phyloP scores from a whole-genome alignment of 1,140 invertebrate species.

The Sarcophaga peregrina region DNA sequence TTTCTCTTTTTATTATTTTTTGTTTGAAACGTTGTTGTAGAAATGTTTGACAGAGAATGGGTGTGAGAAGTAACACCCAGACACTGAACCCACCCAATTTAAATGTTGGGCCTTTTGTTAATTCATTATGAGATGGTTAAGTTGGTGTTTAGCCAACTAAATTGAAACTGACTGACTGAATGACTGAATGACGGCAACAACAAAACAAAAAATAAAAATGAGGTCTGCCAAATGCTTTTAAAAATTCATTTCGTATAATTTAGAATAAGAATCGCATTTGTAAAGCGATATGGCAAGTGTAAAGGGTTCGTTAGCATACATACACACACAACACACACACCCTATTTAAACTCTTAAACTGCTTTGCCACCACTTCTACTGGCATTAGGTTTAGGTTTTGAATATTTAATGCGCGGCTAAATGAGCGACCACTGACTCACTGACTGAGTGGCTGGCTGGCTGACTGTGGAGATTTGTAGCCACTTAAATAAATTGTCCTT shows the following conservation, averaged over 20 bases:
- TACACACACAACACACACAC: too few species aligned
- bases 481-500: conserved; percentile 39
- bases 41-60: not conserved
- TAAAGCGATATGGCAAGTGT: too few species aligned
- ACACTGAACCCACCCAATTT: conserved; percentile 28
- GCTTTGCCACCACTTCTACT: not conserved
- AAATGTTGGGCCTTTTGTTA: too few species aligned
- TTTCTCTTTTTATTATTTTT: too few species aligned
- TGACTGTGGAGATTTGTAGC: conserved; percentile 32
- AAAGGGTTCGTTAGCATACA: too few species aligned
- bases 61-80: not conserved
- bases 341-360: too few species aligned
- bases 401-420: conserved; percentile 47
- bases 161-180: too few species aligned
- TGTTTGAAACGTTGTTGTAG: too few species aligned
- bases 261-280: too few species aligned
- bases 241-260: not conserved
- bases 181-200: too few species aligned
- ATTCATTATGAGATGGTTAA: not conserved
- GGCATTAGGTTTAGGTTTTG: conserved; percentile 37
- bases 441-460: too few species aligned
- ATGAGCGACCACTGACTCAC: conserved; percentile 36
- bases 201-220: too few species aligned
- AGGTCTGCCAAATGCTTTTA: not conserved
- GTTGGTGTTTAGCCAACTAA: not conserved